phyloP scores from a whole-genome alignment of 2,888 invertebrate species.

The Eurois occulta region DNA sequence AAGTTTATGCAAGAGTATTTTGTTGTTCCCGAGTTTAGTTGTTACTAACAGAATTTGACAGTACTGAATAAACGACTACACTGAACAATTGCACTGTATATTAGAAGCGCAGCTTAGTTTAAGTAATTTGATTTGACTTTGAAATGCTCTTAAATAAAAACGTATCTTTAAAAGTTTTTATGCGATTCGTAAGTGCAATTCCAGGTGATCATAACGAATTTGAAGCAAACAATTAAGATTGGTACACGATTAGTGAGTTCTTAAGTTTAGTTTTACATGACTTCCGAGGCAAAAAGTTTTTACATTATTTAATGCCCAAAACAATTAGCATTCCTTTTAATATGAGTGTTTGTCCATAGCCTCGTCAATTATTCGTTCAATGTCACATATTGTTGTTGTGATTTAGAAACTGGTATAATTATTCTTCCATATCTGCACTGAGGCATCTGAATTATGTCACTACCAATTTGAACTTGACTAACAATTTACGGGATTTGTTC shows the following conservation, averaged over 20 bases:
- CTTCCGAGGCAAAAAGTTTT: background rate
- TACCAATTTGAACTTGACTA: conserved; percentile 50
- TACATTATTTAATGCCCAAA: background rate
- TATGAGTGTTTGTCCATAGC: background rate
- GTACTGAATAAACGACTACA: background rate
- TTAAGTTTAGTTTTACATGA: conserved; percentile 1
- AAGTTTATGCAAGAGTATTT: conserved; percentile 41
- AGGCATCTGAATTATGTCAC: conserved; percentile 32
- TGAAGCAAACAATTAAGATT: background rate
- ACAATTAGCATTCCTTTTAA: background rate
- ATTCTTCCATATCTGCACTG: background rate
- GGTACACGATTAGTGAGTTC: background rate
- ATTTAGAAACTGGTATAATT: background rate
- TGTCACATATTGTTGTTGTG: background rate
- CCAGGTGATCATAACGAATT: background rate
- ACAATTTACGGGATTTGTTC: conserved; percentile 54
- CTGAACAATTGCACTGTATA: background rate
- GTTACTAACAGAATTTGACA: conserved; percentile 11
- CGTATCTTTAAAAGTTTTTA: background rate
- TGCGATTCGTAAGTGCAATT: conserved; percentile 15
- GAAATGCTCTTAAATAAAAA: conserved; percentile 18
- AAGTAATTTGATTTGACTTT: conserved; percentile 1
- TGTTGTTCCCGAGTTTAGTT: background rate
- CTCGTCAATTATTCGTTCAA: background rate
- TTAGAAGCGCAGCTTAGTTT: background rate